These are phyloP conservation scores for Corella eumyota DNA, from an alignment of 23 tunicate species.

Conservation along the genomic window DNA sequence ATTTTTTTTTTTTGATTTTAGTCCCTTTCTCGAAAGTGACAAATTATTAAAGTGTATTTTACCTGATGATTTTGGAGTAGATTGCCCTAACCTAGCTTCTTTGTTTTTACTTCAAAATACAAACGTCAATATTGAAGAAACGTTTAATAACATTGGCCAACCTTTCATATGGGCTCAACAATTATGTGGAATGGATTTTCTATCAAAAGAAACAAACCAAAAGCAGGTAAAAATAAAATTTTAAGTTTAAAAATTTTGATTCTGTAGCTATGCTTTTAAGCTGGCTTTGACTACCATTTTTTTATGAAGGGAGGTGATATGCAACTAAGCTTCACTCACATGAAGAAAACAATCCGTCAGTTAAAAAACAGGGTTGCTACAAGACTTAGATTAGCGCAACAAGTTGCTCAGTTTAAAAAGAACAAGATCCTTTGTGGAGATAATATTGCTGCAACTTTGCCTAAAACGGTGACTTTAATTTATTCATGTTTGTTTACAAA, in stretches of 20 bases:
- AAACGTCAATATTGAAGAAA: neutral
- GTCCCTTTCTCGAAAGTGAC: neutral
- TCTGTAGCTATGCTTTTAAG: neutral
- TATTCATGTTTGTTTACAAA: neutral
- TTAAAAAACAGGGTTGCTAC: conserved; percentile 16
- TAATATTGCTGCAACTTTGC: neutral
- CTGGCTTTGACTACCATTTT: neutral
- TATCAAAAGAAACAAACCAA: neutral
- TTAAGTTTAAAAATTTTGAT: neutral
- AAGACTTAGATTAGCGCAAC: conserved; percentile 16
- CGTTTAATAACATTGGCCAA: neutral
- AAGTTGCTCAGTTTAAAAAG: conserved; percentile 12
- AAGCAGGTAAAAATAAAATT: neutral
- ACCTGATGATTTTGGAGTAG: conserved; percentile 2
- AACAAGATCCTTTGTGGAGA: conserved; percentile 10
- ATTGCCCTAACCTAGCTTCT: conserved; percentile 13
- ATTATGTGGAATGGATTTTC: conserved; percentile 10
- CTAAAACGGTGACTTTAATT: conserved; percentile 5
- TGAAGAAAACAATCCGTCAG: conserved; percentile 14
- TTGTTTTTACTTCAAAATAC: neutral
- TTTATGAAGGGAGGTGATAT: conserved; percentile 18
- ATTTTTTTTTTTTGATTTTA: neutral
- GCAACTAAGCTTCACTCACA: conserved; percentile 6
- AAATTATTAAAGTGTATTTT: conserved; percentile 3
- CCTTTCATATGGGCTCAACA: conserved; percentile 21